These are phyloP conservation scores for Gallinago stenura DNA, from an alignment of 2,797 vertebrate species.

Conservation along the genomic window DNA sequence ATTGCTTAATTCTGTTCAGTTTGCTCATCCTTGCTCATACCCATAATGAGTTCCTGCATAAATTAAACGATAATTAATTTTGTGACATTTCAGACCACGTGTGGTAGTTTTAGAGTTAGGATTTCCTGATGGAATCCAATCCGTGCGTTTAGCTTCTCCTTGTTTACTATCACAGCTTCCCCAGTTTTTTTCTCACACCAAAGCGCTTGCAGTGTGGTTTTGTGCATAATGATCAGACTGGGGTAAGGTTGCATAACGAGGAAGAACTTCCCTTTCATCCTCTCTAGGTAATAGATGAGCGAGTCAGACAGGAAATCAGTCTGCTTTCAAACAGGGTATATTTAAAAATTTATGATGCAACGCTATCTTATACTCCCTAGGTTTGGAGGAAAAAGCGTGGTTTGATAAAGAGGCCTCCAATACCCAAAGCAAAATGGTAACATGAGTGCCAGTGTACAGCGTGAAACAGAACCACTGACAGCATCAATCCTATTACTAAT, in stretches of 20 bases:
- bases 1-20: slow-evolving; percentile 14
- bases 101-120: slow-evolving; percentile 15
- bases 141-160: neutral
- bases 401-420: slow-evolving; percentile 37
- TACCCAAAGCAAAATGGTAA: slow-evolving; percentile 34
- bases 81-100: slow-evolving; percentile 20
- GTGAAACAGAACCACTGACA: neutral
- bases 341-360: slow-evolving; percentile 68
- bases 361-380: neutral
- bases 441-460: neutral
- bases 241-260: slow-evolving; percentile 55
- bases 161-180: slow-evolving; percentile 53
- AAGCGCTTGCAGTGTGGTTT: slow-evolving; percentile 1
- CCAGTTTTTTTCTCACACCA: neutral
- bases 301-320: slow-evolving; percentile 68
- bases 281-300: slow-evolving; percentile 64
- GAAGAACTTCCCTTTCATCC: slow-evolving; percentile 49
- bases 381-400: neutral
- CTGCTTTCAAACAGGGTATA: slow-evolving; percentile 60
- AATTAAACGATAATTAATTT: slow-evolving; percentile 48
- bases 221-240: slow-evolving; percentile 56
- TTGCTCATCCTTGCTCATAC: neutral
- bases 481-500: slow-evolving; percentile 16
- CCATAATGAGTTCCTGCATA: slow-evolving; percentile 22
- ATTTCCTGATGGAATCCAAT: slow-evolving; percentile 37